Percentiles rank a stretch among this genome's conserved stretches.
Conservation (phyloP, 2,797 vertebrate genomes). For the Danionella dracula region DNA sequence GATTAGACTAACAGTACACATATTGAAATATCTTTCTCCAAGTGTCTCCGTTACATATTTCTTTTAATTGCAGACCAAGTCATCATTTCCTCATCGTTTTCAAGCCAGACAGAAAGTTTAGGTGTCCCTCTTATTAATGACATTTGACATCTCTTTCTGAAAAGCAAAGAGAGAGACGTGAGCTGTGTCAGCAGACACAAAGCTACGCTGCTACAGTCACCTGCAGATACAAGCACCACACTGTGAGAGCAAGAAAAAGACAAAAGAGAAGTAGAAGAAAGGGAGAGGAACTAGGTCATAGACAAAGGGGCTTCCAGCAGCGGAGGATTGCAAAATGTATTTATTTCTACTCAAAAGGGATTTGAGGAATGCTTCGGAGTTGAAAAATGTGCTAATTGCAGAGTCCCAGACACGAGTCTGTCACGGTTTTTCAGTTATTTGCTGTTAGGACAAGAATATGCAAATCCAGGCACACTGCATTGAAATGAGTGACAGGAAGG, state of each 20-base stretch:
- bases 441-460: constrained; percentile 5
- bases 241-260: constrained; percentile 8
- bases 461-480: neutral
- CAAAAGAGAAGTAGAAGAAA: constrained; percentile 26
- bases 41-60: neutral
- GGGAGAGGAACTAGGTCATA: constrained; percentile 36
- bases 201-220: constrained; percentile 22
- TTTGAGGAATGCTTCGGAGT: constrained; percentile 14
- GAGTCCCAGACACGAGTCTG: constrained; percentile 13
- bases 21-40: too few species aligned
- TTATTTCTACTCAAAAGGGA: constrained; percentile 26
- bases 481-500: constrained; percentile 15
- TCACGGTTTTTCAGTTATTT: neutral
- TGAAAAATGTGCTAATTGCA: constrained; percentile 34
- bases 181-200: constrained; percentile 36
- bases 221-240: constrained; percentile 30
- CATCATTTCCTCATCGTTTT: neutral
- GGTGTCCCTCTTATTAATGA: neutral
- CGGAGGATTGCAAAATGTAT: constrained; percentile 7
- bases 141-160: constrained; percentile 49
- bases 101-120: neutral
- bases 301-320: constrained; percentile 26
- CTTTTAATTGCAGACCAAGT: neutral
- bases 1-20: too few species aligned
- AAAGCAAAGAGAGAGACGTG: constrained; percentile 35